Evolutionary conservation across 92 coral and sea anemone species (phyloP), one percentile per base, ranked within the genome.

Genomic region (Epizoanthus fatuus): DNA sequence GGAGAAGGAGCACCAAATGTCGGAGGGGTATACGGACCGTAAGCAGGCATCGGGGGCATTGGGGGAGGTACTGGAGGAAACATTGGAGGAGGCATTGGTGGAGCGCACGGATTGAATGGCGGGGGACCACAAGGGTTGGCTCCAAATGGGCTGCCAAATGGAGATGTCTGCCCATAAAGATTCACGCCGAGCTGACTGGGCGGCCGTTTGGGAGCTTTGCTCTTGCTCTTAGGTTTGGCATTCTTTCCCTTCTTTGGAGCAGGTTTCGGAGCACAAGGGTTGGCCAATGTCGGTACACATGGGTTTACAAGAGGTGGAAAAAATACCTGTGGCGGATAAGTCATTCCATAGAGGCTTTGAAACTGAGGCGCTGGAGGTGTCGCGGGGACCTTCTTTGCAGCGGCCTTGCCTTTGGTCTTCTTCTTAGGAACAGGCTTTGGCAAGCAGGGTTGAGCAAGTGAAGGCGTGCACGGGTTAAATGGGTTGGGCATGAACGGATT

Each of bases 41-140:
- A 60, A 13, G 70, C 69, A 2, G 82, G 68, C 82, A 59, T 35
- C 20, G 82, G 82, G 10, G 42, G 80, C 64, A 75, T 54, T 47
- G 64, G 80, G 0, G 64, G 80, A 15, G 80, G 80, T 14, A 13
- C 19, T 35, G 74, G 74, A 15, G 39, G 72, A 29, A 45, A 1
- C 75, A 70, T 70, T 42, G 57, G 75, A 3, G 75, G 75, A 68
- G 82, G 82, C 59, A 44, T 45, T 2, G 82, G 82, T 12, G 82
- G 82, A 9, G 81, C 88, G 47, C 97, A 93, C 8, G 94, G 97
- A 16, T 89, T 88, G 53, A 84, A 72, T 25, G 90, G 93, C 14
- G 89, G 77, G 15, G 89, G 78, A 1, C 84, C 83, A 81, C 97
- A 93, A 1, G 96, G 94, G 72, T 77, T 90, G 29, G 70, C 59